phyloP scores from a whole-genome alignment of 2,113 vertebrate species.

The Melanerpes formicivorus region DNA sequence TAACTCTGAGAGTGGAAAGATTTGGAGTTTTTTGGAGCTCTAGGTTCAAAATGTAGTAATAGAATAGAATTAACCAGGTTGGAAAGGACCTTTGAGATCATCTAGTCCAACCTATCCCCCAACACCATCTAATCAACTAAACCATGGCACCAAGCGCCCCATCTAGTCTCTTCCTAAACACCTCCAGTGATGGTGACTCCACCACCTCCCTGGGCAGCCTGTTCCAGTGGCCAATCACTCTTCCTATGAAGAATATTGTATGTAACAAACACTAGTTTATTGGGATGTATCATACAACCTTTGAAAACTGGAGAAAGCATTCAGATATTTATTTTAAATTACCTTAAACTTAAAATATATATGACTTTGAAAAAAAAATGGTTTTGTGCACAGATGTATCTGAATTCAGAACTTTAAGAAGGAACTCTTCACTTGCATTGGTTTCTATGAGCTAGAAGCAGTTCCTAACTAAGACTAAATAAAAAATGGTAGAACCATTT shows the following conservation, averaged over 20 bases:
- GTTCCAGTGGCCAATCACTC: no score
- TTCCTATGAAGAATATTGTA: background rate
- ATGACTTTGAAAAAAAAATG: background rate
- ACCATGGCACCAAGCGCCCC: no score
- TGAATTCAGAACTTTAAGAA: background rate
- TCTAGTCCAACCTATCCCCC: no score
- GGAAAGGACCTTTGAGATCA: no score
- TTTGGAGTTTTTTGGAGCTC: background rate
- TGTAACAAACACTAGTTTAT: background rate
- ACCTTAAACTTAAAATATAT: background rate
- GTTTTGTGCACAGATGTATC: background rate
- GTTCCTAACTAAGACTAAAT: background rate
- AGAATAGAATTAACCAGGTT: no score
- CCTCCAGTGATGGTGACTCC: no score
- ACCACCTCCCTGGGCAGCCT: no score
- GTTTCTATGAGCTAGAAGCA: background rate
- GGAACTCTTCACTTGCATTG: background rate
- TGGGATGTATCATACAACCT: background rate
- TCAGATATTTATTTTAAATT: background rate
- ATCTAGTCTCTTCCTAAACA: no score
- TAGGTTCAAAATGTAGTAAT: background rate
- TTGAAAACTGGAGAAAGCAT: background rate
- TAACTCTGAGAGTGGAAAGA: background rate
- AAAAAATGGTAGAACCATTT: background rate
- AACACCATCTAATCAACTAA: no score